Evolutionary conservation across 2,888 invertebrate genomes (phyloP), one percentile per base, ranked within the genome.

Genomic region (Sclerodermus sp.): DNA sequence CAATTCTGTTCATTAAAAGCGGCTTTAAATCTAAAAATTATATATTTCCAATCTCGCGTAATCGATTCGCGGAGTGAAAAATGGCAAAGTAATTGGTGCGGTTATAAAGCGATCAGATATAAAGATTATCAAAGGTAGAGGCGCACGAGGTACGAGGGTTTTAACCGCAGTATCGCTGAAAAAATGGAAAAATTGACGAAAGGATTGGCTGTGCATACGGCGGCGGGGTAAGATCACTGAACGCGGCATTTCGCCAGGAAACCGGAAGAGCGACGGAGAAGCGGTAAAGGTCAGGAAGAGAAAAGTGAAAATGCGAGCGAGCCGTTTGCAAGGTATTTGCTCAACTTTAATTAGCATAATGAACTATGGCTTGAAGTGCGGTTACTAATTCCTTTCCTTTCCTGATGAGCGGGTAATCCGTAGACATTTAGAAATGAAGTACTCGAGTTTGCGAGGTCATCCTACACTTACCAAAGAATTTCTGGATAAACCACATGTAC

Each of bases 331-430:
- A 52, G 34, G 54, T 67, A 66, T 62, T 62, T 60, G 43, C 53
- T 53, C 55, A 57, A 66, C 56, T 66, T 66, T 66, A 66, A 67
- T 67, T 67, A 67, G 50, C 58, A 62, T 67, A 67, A 67, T 67
- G 62, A 67, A 62, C 66, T 58, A 57, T 59, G 50, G 49, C 48
- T 48, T 53, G 45, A 53, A 57, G 55, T 60, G 55, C 54, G 55
- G 60, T 64, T 60, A 48, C 59, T 58, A 65, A 64, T 67, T 62
- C 53, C 41, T 39, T 50, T 16, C 16, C 37, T 18, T 42, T 47
- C 23, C 16, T 34, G 40, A 40, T 32, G 34, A 16, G 14, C 42
- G 47, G 30, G 47, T 45, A 54, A 56, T 54, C 53, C 49, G 39
- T 51, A 42, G 47, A 47, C 52, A 53, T 51, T 55, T 48, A 45